Base-by-base conservation (phyloP, 2,888 invertebrate genomes). In the Meiosimyza decipiens region DNA sequence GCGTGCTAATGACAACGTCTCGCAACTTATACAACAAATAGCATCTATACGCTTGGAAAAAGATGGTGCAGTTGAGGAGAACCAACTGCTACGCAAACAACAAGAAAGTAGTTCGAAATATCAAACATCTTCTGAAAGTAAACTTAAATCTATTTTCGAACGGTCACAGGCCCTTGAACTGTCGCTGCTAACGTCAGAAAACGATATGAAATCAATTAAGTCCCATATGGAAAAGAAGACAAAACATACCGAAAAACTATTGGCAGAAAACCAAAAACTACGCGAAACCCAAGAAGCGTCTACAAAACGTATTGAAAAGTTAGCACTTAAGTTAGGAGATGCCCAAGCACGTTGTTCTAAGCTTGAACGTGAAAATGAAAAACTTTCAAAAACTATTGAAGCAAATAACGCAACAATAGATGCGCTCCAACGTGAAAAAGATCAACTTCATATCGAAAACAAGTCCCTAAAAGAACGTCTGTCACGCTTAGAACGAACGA, bases 291-390 rank as follows among this genome's bases (percentile, higher is more conserved):
- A 74, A 16, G 77, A 76, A 15, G 59, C 50, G 2, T 73, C 77
- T 2, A 79, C 71, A 13, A 82, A 80, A 64, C 79, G 81, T 6
- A 73, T 83, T 50, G 81, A 82, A 72, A 82, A 81, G 64, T 70
- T 80, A 40, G 80, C 83, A 6, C 63, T 82, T 0, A 79, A 79
- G 68, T 70, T 82, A 11, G 82, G 81, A 1, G 82, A 83, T n/a
- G 62, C 75, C 1, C 82, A 81, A 59, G 82, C 80, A 6, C 78
- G 71, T 6, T 72, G 76, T 57, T 51, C 77, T 6, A 81, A 79
- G 72, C 65, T 79, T 0, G 81, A 80, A 69, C 81, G 79, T 18
- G 82, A 82, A 15, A 74, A 76, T 63, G 80, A 82, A 7, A 73
- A 74, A 55, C 69, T 80, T 2, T 70, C 66, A n/a, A 79, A 72